phyloP scores from a whole-genome alignment of 2,797 vertebrate species.

The Phoeniculus purpureus region DNA sequence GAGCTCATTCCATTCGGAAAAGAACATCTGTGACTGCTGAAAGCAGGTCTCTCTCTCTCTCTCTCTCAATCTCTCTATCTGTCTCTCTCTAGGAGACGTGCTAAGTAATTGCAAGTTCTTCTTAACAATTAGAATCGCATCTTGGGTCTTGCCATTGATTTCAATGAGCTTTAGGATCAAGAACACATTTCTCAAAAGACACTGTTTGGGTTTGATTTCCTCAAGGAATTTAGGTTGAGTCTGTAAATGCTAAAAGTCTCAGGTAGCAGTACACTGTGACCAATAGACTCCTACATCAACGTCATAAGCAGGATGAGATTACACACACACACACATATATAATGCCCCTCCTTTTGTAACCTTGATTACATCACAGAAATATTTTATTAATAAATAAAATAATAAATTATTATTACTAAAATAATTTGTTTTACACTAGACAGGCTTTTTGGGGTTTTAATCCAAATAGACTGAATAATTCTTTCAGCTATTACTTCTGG shows the following conservation, averaged over 20 bases:
- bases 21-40: not conserved
- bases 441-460: not conserved
- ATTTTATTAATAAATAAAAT: not conserved
- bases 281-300: not conserved
- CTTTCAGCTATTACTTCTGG: not conserved
- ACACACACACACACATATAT: not conserved
- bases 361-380: not conserved
- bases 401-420: not conserved
- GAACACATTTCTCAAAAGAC: not conserved
- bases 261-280: not conserved
- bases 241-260: not conserved
- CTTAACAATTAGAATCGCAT: not conserved
- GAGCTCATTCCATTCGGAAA: conserved; percentile 29
- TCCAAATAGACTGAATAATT: not conserved
- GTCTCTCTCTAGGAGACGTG: not conserved
- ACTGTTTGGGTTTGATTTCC: not conserved
- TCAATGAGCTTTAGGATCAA: not conserved
- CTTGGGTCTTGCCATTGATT: not conserved
- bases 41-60: not conserved
- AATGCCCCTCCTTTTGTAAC: not conserved
- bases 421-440: not conserved
- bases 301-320: not conserved
- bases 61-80: not conserved
- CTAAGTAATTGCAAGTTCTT: conserved; percentile 8
- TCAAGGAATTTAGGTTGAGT: not conserved